Percentiles rank a stretch among this genome's conserved stretches.
Conservation (phyloP, 2,888 invertebrate species). For the Drosophila mercatorum region DNA sequence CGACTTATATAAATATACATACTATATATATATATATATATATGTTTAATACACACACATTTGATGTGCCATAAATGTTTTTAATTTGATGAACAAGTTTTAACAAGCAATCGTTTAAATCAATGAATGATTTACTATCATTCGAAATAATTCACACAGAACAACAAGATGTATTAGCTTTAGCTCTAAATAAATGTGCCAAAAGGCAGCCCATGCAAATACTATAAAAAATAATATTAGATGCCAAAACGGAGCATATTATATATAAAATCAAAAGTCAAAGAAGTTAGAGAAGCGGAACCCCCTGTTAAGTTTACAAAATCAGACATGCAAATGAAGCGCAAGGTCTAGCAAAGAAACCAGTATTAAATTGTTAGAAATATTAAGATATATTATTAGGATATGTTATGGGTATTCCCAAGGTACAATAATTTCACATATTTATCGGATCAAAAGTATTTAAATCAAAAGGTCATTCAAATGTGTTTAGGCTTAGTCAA, state of each 20-base stretch:
- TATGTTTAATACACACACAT: conserved; percentile 22
- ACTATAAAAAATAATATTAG: conserved; percentile 23
- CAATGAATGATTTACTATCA: conserved; percentile 18
- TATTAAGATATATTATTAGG: conserved; percentile 23
- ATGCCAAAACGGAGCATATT: conserved; percentile 28
- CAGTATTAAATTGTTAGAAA: conserved; percentile 61
- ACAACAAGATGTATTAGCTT: conserved; percentile 58
- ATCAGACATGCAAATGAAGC: conserved; percentile 19
- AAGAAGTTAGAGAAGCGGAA: conserved; percentile 23
- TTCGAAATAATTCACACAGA: conserved; percentile 33
- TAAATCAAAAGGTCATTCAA: conserved; percentile 59
- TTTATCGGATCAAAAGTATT: conserved; percentile 66
- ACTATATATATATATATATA: not conserved
- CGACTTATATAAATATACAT: not conserved
- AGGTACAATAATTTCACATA: conserved; percentile 70
- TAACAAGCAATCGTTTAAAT: conserved; percentile 33
- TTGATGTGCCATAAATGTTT: conserved; percentile 53
- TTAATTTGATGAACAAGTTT: conserved; percentile 52
- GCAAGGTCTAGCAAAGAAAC: conserved; percentile 7
- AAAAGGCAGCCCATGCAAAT: conserved; percentile 32
- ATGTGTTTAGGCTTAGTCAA: conserved; percentile 43
- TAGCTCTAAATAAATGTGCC: conserved; percentile 73
- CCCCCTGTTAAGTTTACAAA: conserved; percentile 71
- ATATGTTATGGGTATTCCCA: conserved; percentile 33
- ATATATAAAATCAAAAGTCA: conserved; percentile 27